Base-by-base conservation (phyloP, 2,113 vertebrate genomes). In the Tursiops truncatus region DNA sequence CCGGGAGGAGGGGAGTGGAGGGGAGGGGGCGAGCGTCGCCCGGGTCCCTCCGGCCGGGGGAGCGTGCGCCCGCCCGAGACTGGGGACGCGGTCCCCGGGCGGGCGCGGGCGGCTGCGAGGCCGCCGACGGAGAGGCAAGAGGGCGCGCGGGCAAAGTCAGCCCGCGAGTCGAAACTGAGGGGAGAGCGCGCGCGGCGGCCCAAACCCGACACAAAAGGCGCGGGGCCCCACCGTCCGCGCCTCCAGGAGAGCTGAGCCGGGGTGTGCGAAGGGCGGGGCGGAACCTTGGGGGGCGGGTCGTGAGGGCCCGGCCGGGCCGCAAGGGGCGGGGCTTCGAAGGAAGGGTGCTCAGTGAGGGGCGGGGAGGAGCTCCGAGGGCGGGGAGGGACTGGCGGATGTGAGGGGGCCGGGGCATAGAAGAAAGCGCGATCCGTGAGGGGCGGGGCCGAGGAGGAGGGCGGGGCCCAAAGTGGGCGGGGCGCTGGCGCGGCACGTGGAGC, bases 191-290 rank as follows among this genome's bases (percentile, higher is more conserved):
- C 97, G 96, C 94, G 0, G 86, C 53, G 11, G 33, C 11, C 65
- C 44, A 2, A 71, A 63, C 63, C 63, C n/a, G 26, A 97, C 97
- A 98, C 97, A 98, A 98, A 97, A 97, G 97, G 97, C 97, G 97
- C 97, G 97, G 95, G 81, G 97, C 71, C 87, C 83, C 62, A 5
- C 44, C 0, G 50, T 63, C 92, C 88, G 93, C 96, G 96, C 95
- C 91, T 68, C 68, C 4, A 36, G 38, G 73, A 56, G 74, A 31
- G 70, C 67, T 0, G 79, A 58, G 71, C 91, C 62, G 0, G 13
- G 18, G 7, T 63, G 56, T 4, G n/a, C 13, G 38, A 25, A 81
- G 86, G 71, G 31, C 4, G 62, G 56, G 84, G 74, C 65, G 28
- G 18, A 47, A 50, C 28, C 21, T n/a, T 1, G 5, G 6, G 26